Percentiles rank a stretch among this genome's conserved stretches.
phyloP scores from a whole-genome alignment of 2,113 vertebrate species.

The Leiothrix lutea region DNA sequence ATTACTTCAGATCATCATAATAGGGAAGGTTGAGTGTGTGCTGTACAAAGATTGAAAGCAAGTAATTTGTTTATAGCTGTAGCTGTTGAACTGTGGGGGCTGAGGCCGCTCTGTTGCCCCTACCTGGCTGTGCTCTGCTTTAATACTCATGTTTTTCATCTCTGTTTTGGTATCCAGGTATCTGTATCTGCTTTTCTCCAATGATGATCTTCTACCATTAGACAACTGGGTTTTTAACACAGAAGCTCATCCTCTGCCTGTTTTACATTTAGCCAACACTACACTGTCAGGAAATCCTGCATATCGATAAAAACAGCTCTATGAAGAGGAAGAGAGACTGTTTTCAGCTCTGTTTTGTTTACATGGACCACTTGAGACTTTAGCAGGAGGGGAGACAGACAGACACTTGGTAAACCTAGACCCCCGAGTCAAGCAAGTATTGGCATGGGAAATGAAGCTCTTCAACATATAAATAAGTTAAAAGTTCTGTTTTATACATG shows the following conservation, averaged over 20 bases:
- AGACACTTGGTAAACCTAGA: conserved; percentile 47
- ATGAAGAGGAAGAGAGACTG: conserved; percentile 61
- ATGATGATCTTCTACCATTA: conserved; percentile 92
- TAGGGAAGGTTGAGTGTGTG: not conserved
- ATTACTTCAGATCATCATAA: not conserved
- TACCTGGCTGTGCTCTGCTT: not conserved
- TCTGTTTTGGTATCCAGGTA: conserved; percentile 78
- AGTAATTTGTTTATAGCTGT: not conserved
- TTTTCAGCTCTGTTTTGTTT: conserved; percentile 79
- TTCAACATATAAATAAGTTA: conserved; percentile 67
- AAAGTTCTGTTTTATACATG: conserved; percentile 78
- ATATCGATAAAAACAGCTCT: conserved; percentile 80
- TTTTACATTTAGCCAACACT: conserved; percentile 92
- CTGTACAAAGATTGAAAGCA: not conserved
- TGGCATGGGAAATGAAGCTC: conserved; percentile 53
- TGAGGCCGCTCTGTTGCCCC: not conserved
- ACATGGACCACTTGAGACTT: conserved; percentile 78
- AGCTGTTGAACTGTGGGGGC: not conserved
- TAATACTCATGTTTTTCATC: not conserved
- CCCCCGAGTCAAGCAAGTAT: conserved; percentile 14
- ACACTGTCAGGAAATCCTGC: conserved; percentile 91
- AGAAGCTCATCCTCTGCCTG: conserved; percentile 94
- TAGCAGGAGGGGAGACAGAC: conserved; percentile 60
- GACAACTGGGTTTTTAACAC: conserved; percentile 99
- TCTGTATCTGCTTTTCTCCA: conserved; percentile 96